Conservation (phyloP, 2,888 invertebrate genomes). For the Chorisops tibialis region DNA sequence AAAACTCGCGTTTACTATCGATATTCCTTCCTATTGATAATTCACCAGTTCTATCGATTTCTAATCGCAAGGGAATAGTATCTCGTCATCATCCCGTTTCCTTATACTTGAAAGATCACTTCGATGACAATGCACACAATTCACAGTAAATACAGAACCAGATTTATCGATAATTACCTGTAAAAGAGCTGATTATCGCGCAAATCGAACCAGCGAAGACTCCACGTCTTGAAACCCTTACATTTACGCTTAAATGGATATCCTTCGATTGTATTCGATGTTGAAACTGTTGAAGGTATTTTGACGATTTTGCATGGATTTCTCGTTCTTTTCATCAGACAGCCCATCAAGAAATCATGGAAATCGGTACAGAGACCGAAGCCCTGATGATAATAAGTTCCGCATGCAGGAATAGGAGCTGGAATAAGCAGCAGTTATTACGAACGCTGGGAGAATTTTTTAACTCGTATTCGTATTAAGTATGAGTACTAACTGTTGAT, state of each 20-base stretch:
- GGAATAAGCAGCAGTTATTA: conserved; percentile 40
- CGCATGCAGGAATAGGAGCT: conserved; percentile 90
- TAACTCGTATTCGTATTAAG: no score
- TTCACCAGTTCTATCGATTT: no score
- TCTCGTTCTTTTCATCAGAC: conserved; percentile 80
- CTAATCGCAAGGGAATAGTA: no score
- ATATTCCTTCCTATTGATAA: no score
- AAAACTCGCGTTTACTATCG: no score
- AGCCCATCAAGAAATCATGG: conserved; percentile 84
- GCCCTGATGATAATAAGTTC: conserved; percentile 92
- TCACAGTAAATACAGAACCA: conserved; percentile 13
- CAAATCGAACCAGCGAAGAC: conserved; percentile 90
- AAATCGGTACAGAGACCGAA: conserved; percentile 87
- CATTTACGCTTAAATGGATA: conserved; percentile 95
- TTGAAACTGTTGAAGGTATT: conserved; percentile 68
- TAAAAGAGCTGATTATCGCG: conserved; percentile 91
- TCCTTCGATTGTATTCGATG: conserved; percentile 73
- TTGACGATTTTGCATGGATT: conserved; percentile 87
- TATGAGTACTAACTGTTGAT: conserved; percentile 82
- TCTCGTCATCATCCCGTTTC: conserved; percentile 76
- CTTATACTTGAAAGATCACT: conserved; percentile 56
- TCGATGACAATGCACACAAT: conserved; percentile 40
- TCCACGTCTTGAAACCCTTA: conserved; percentile 98
- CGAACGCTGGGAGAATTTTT: no score
- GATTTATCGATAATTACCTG: conserved; percentile 58